Percentiles rank a stretch among this genome's conserved stretches.
Conservation (phyloP, 2,888 invertebrate genomes). For the Apocheima hispidaria region DNA sequence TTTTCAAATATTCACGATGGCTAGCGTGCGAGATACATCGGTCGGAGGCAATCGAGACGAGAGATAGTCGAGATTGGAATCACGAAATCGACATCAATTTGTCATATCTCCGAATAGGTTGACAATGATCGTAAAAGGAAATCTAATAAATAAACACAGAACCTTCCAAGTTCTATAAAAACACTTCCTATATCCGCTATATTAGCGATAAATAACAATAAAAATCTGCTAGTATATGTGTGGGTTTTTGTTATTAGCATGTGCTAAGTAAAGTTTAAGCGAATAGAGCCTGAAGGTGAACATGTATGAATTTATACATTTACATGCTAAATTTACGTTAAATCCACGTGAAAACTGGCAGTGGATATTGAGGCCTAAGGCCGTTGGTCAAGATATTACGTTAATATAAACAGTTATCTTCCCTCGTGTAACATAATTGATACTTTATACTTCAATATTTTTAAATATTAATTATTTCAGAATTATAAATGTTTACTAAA, state of each 20-base stretch:
- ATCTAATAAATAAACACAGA: constrained; percentile 6
- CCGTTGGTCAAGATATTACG: not conserved
- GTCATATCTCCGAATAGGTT: too few species aligned
- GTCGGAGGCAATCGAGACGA: too few species aligned
- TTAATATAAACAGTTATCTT: not conserved
- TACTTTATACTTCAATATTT: not conserved
- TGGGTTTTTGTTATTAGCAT: constrained; percentile 10
- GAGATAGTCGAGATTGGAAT: too few species aligned
- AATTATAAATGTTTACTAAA: too few species aligned
- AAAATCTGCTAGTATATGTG: constrained; percentile 4
- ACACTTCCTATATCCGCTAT: constrained; percentile 18
- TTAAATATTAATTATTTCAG: too few species aligned
- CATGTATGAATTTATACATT: not conserved
- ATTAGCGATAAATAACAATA: constrained; percentile 1
- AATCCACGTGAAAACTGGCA: too few species aligned
- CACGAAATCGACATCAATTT: too few species aligned
- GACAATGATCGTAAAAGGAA: not conserved
- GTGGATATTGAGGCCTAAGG: too few species aligned
- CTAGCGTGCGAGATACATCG: too few species aligned
- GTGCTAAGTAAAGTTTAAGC: constrained; percentile 15
- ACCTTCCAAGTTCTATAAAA: not conserved
- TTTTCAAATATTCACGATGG: too few species aligned
- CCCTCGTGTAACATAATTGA: not conserved
- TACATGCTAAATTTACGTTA: too few species aligned
- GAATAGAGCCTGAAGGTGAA: constrained; percentile 13